Percentiles rank a stretch among this genome's conserved stretches.
phyloP scores from a whole-genome alignment of 2,797 vertebrate genomes.

The Pygocentrus nattereri region DNA sequence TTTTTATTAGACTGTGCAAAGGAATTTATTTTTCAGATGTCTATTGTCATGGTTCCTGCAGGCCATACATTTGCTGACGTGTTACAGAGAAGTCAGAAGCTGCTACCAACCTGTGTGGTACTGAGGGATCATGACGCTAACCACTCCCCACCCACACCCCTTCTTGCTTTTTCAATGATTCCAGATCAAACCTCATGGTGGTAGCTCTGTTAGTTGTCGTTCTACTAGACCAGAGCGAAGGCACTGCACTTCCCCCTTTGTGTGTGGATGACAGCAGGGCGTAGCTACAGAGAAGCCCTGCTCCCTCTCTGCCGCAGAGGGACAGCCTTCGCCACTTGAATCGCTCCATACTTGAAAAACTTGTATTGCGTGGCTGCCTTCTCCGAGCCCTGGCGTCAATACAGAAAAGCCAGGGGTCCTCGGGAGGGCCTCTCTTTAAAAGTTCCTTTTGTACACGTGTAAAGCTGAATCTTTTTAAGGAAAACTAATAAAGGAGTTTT shows the following conservation, averaged over 20 bases:
- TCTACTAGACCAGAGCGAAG: conserved; percentile 63
- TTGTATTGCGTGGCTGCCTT: conserved; percentile 76
- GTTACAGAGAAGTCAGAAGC: conserved; percentile 87
- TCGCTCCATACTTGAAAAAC: conserved; percentile 79
- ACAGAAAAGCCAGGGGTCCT: conserved; percentile 82
- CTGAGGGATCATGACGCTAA: conserved; percentile 72
- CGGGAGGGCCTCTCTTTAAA: conserved; percentile 61
- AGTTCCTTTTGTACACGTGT: conserved; percentile 31
- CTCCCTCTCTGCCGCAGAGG: conserved; percentile 64
- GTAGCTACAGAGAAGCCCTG: conserved; percentile 87
- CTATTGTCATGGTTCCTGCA: conserved; percentile 62
- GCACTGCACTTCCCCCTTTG: conserved; percentile 59
- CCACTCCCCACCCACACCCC: conserved; percentile 61
- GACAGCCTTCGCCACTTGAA: conserved; percentile 68
- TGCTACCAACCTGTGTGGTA: conserved; percentile 76
- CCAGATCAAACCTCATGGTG: conserved; percentile 51
- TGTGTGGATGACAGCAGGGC: conserved; percentile 71
- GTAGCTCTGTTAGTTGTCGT: conserved; percentile 51
- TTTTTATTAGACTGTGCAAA: conserved; percentile 12
- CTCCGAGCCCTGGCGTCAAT: conserved; percentile 78
- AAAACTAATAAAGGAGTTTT: conserved; percentile 61
- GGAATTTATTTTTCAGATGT: conserved; percentile 38
- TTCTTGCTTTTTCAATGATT: conserved; percentile 49
- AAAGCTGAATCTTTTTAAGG: conserved; percentile 48
- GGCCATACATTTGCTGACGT: conserved; percentile 78